Base-by-base conservation (phyloP, 2,113 vertebrate species). In the Megaceryle maxima region DNA sequence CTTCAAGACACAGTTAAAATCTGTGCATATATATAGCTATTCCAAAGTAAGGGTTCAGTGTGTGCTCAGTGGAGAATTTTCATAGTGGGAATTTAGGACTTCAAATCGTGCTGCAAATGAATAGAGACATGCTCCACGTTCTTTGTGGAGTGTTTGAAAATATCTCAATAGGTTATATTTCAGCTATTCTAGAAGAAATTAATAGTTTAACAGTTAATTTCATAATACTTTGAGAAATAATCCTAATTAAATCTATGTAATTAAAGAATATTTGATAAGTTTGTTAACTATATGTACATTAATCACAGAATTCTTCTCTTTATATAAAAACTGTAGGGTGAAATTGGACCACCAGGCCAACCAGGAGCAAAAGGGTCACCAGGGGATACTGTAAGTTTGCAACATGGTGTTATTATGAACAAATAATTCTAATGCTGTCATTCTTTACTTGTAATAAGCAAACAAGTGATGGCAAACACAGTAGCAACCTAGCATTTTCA, bases 331-430 rank as follows among this genome's bases (percentile, higher is more conserved):
- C 96, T 95, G 50, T 35, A 98, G 98, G 98, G 98, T 96, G 98
- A 98, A 97, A 94, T 73, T 93, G 98, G 98, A 77, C 85, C 79
- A 28, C 92, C 97, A 16, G 98, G 98, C 95, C 97, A 97, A 68
- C 86, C 96, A 78, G 98, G 98, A 75, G 87, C 95, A 68, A 98
- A 98, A 97, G 98, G 98, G 62, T 95, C 96, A 33, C 94, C 97
- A 10, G 98, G 98, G 21, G 95, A 96, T 75, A 96, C 94, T 70
- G 98, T 98, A 98, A 83, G 98, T 97, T 77, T 90, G 57, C 60
- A 24, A 66, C 90, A 33, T 18, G 9, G 2, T 80, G 12, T 64
- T 83, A 16, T 43, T 79, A 29, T 41, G 28, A 86, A 59, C 17
- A 83, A 69, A 35, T 91, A 57, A 69, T 76, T 74, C 10, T 46